Evolutionary conservation across 2,888 invertebrate genomes (phyloP).

Genomic region (Argyresthia goedartella): DNA sequence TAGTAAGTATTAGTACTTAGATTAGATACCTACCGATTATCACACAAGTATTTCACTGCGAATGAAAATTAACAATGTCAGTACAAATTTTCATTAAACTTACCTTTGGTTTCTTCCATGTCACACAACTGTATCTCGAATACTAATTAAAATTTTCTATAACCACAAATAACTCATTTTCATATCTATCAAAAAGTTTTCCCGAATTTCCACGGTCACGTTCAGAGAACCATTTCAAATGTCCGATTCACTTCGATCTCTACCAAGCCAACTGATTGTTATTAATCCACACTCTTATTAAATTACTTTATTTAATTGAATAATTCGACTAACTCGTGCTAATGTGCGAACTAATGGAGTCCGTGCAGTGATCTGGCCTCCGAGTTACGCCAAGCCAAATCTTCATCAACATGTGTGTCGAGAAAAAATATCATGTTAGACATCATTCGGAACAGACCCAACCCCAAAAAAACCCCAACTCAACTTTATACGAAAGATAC

Average conservation of each 20-base stretch:
- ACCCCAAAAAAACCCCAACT: slow-evolving; percentile 21
- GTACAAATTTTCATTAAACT: slow-evolving; percentile 11
- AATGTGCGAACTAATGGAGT: slow-evolving; percentile 70
- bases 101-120: slow-evolving; percentile 59
- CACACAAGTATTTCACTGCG: too few species aligned
- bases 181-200: slow-evolving; percentile 10
- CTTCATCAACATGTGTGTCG: slow-evolving; percentile 44
- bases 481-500: neutral
- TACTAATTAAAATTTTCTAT: neutral
- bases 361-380: slow-evolving; percentile 58
- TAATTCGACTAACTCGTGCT: slow-evolving; percentile 65
- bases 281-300: slow-evolving; percentile 64
- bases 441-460: slow-evolving; percentile 27
- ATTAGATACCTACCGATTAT: too few species aligned
- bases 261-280: slow-evolving; percentile 40
- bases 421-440: slow-evolving; percentile 38
- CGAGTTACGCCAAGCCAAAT: slow-evolving; percentile 29
- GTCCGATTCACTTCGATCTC: slow-evolving; percentile 38
- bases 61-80: neutral
- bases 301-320: slow-evolving; percentile 68
- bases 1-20: too few species aligned
- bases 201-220: too few species aligned
- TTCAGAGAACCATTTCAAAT: slow-evolving; percentile 2
- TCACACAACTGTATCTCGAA: slow-evolving; percentile 7
- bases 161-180: neutral